Evolutionary conservation across 1,140 invertebrate species (phyloP), one percentile per base, ranked within the genome.

Genomic region (Musca vetustissima): DNA sequence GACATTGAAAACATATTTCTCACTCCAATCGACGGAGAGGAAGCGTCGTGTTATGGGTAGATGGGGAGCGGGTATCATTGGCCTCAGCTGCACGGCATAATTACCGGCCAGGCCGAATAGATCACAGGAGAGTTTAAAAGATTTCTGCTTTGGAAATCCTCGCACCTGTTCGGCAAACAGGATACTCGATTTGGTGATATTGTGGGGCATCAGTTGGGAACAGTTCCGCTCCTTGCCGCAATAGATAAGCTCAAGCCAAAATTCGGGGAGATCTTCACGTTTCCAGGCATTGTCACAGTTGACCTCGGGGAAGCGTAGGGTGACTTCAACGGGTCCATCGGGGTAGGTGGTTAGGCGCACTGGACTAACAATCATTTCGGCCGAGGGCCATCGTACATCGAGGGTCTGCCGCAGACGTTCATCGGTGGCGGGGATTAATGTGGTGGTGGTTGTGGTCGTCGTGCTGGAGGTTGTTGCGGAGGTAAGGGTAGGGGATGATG

Each of bases 1-100:
- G 0, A 94, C 91, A 77, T 92, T 93, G 75, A 94, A 88, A 9
- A 92, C 90, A 74, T 91, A 94, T 76, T 92, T 88, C 64, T 92
- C 88, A 22, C 91, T 93, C 90, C 91, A 93, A 64, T 91, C 89
- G 22, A 91, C 91, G 89, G 92, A 83, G 1, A 86, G 83, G 59
- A 74, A 70, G 3, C 64, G 90, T 84, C 89, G 87, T 17, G 88
- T 87, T 0, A 86, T 88, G 2, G 88, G 87, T 48, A 88, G 84
- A 67, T 88, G 83, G 0, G 87, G 84, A 0, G 84, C 79, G 6
- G 83, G 77, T 2, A 83, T 73, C 9, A 86, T 85, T 0, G 90
- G 89, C 36, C 88, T 83, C 52, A 92, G 73, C 68, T 88, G 86
- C 0, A 93, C 82, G 0, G 89, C 87, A 76, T 93, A 93, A 78